A percentile compares a stretch with the other conserved stretches of the same genome.
phyloP scores from a whole-genome alignment of 2,797 vertebrate genomes.

The Dipus sagitta region DNA sequence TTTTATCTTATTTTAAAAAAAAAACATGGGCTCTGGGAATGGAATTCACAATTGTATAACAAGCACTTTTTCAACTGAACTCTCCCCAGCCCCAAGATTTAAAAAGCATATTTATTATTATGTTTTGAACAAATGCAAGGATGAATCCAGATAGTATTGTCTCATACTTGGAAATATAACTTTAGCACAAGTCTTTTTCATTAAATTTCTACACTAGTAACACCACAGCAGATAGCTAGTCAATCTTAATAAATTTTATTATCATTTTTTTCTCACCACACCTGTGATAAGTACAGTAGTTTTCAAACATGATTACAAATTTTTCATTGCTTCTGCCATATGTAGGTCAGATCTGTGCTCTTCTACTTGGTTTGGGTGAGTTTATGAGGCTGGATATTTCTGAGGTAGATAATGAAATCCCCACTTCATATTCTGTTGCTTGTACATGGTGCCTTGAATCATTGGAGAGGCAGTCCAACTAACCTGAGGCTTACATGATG shows the following conservation, averaged over 20 bases:
- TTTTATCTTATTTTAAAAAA: too few relatives aligned
- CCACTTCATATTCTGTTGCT: neutral
- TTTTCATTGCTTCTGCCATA: neutral
- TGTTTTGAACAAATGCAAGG: slow-evolving; percentile 2
- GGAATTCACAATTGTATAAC: too few relatives aligned
- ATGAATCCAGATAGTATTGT: neutral
- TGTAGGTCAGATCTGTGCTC: neutral
- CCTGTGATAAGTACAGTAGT: neutral
- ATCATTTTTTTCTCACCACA: neutral
- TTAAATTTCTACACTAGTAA: neutral
- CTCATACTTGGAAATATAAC: neutral
- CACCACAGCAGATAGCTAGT: neutral
- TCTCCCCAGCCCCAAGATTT: neutral
- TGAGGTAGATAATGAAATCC: neutral
- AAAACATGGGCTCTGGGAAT: too few relatives aligned
- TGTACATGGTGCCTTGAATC: neutral
- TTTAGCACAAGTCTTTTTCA: neutral
- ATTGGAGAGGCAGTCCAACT: neutral
- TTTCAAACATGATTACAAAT: neutral
- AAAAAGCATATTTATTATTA: neutral
- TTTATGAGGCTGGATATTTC: neutral
- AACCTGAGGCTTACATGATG: neutral
- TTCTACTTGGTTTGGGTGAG: neutral
- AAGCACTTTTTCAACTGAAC: too few relatives aligned
- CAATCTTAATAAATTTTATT: neutral